Conservation (phyloP, 2,888 invertebrate genomes). For the Protophormia terraenovae region DNA sequence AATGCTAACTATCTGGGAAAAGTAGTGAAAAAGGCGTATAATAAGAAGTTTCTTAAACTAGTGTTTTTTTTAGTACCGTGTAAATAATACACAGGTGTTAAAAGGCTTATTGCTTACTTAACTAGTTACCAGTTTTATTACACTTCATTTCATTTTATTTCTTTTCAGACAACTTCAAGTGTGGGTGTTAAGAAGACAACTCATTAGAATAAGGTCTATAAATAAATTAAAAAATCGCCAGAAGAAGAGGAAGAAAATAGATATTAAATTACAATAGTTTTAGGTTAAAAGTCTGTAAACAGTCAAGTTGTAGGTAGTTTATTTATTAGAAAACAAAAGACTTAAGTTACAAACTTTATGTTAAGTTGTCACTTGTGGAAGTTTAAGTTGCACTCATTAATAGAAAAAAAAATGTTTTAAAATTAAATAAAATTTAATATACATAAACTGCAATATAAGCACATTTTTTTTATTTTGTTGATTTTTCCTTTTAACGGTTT, state of each 20-base stretch:
- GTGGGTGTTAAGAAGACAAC: conserved; percentile 35
- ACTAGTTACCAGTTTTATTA: conserved; percentile 5
- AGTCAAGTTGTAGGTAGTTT: no score
- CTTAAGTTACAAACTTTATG: conserved; percentile 31
- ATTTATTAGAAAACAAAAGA: conserved; percentile 14
- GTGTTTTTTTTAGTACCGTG: no score
- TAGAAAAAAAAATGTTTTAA: neutral
- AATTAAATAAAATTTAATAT: neutral
- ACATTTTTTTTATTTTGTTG: neutral
- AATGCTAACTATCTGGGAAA: neutral
- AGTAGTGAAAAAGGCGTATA: neutral
- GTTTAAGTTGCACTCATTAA: neutral
- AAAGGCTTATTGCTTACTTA: conserved; percentile 35
- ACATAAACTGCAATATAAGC: neutral
- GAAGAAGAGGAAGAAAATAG: neutral
- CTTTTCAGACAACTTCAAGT: neutral
- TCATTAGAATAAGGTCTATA: conserved; percentile 24
- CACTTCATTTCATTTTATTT: neutral
- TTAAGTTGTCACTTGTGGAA: neutral
- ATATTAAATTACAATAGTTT: neutral
- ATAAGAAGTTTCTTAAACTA: no score
- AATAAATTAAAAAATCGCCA: conserved; percentile 1
- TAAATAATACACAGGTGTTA: conserved; percentile 27
- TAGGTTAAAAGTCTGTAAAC: neutral
- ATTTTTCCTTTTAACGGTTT: neutral